Evolutionary conservation across 2,888 invertebrate genomes (phyloP), one percentile per base, ranked within the genome.

Genomic region (Podotricha telesiphe): DNA sequence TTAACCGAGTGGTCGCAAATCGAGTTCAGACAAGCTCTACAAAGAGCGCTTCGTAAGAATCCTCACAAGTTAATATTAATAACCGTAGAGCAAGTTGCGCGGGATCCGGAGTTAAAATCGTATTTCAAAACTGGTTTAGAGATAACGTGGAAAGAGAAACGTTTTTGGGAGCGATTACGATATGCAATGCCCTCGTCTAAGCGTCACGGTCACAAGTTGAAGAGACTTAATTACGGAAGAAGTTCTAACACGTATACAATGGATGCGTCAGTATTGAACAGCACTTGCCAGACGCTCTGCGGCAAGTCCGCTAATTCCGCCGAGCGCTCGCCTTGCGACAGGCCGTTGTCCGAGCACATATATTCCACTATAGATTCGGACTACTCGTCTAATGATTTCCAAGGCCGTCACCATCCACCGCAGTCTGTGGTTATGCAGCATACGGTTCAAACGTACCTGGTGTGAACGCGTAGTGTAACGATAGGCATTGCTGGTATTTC

Each of bases 111-210:
- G 83, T 93, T 98, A 75, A 95, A 97, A 85, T 96, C 97, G 70
- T 98, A 98, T 86, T 94, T 99, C 74, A 96, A 98, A 89, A 96
- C 97, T 74, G 96, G 97, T 86, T 96, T 97, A 74, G 95, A 97
- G 78, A 95, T 98, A 80, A 95, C 96, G 78, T 97, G 97, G 96
- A 97, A 96, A 82, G 98, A 98, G 91, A 96, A 96, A 84, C 95
- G 97, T 80, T 99, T 99, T 93, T 98, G 98, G 98, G 98, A 98
- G 86, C 96, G 98, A 85, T 94, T 99, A 80, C 95, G 97, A 78
- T 98, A 97, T 86, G 96, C 97, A 72, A 96, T 98, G 95, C 98
- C 98, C 71, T 95, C 96, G 79, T 95, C 96, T 77, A 94, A 96
- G 84, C 95, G 95, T 75, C 94, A 89, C 83, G 89, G 92, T 71